Percentiles rank a stretch among this genome's conserved stretches.
These are phyloP conservation scores for Mimachlamys varia DNA, from an alignment of 2,888 invertebrate genomes.

Conservation along the genomic window DNA sequence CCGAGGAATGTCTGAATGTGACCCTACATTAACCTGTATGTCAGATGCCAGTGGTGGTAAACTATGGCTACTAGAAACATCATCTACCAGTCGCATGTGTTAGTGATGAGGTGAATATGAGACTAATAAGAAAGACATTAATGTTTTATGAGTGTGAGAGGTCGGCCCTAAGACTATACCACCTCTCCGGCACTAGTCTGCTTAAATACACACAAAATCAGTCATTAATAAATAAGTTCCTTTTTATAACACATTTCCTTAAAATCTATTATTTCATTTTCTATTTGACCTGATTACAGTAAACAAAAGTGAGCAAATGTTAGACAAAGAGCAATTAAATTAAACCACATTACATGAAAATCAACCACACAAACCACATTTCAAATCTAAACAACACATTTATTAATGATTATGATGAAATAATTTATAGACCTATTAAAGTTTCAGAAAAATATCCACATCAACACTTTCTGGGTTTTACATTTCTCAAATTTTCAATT, in stretches of 20 bases:
- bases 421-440: neutral
- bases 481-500: neutral
- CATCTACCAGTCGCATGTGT: neutral
- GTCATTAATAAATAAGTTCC: neutral
- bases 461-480: neutral
- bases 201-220: conserved; percentile 15
- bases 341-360: neutral
- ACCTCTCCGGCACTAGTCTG: neutral
- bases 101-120: neutral
- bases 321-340: neutral
- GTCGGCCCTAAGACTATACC: neutral
- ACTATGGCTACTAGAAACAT: neutral
- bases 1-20: neutral
- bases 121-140: conserved; percentile 7
- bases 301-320: neutral
- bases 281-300: neutral
- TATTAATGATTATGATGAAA: neutral
- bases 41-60: neutral
- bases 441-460: neutral
- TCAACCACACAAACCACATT: no score
- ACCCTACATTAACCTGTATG: neutral
- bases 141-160: conserved; percentile 1
- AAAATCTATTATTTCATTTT: neutral
- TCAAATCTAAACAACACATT: neutral
- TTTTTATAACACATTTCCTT: no score